Evolutionary conservation across 2,888 invertebrate species (phyloP).

Genomic region (Bursaphelenchus okinawaensis): DNA sequence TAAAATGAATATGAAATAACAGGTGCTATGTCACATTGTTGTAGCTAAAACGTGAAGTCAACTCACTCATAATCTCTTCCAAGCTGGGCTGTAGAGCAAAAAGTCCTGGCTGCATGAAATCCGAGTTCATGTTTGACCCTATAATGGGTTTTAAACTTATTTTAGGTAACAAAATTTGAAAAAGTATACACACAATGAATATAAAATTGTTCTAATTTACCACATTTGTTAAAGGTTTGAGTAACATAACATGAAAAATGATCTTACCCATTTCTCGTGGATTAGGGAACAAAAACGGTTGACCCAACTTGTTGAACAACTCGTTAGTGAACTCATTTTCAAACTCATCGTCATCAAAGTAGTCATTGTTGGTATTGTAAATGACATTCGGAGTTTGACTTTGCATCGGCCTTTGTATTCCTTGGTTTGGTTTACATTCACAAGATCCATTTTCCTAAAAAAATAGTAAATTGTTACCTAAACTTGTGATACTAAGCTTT

Average conservation of each 20-base stretch:
- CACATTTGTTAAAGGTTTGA: background rate
- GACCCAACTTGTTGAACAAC: conserved; percentile 59
- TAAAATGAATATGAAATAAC: background rate
- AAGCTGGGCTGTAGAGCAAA: conserved; percentile 80
- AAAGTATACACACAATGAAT: too few species aligned
- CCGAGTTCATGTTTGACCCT: conserved; percentile 37
- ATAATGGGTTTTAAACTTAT: conserved; percentile 1
- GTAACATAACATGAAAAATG: background rate
- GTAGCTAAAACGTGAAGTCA: background rate
- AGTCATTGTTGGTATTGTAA: conserved; percentile 26
- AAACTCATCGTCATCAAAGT: conserved; percentile 49
- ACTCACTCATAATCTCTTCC: conserved; percentile 54
- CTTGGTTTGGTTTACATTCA: conserved; percentile 11
- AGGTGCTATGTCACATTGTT: too few species aligned
- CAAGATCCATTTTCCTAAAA: conserved; percentile 4
- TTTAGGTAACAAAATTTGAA: too few species aligned
- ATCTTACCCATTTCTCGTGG: conserved; percentile 83
- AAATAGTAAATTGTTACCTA: background rate
- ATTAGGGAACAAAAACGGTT: conserved; percentile 92
- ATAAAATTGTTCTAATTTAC: background rate
- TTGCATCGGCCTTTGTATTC: conserved; percentile 19
- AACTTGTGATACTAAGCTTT: background rate
- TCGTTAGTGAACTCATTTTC: conserved; percentile 59
- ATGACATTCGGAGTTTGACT: conserved; percentile 48
- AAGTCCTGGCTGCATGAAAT: conserved; percentile 96